A percentile compares a stretch with the other conserved stretches of the same genome.
phyloP scores from a whole-genome alignment of 2,113 vertebrate species.

The Misgurnus mizolepis region DNA sequence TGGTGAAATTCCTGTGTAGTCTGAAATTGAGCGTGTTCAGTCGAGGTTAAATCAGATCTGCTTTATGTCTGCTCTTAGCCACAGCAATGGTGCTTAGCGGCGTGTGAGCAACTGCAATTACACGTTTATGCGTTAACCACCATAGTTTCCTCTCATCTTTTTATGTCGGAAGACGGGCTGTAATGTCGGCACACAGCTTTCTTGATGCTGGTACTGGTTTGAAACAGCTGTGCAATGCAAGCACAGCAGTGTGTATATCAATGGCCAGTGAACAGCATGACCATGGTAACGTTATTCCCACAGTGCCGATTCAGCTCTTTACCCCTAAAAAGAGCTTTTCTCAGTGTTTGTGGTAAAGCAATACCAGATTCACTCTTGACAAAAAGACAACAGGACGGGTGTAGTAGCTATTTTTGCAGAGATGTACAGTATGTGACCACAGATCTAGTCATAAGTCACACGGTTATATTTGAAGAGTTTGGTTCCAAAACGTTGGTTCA shows the following conservation, averaged over 20 bases:
- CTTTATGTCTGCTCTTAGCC: background rate
- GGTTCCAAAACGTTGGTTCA: no score
- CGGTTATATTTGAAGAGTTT: no score
- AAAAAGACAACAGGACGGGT: background rate
- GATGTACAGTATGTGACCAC: no score
- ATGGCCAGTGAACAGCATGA: constrained; percentile 9
- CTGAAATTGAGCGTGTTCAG: constrained; percentile 16
- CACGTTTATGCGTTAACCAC: constrained; percentile 21
- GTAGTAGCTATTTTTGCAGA: no score
- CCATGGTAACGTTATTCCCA: background rate
- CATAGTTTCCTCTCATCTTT: background rate
- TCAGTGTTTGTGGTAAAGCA: constrained; percentile 10
- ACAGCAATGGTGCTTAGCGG: no score
- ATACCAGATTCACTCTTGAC: constrained; percentile 4
- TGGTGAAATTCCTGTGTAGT: constrained; percentile 12
- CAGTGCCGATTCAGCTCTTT: constrained; percentile 37
- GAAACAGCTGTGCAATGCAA: constrained; percentile 20
- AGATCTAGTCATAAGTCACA: no score
- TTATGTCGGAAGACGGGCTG: background rate
- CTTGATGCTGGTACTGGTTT: constrained; percentile 17
- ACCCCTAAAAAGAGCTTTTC: background rate
- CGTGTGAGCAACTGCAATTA: background rate
- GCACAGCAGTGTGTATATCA: constrained; percentile 18
- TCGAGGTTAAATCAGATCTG: constrained; percentile 5
- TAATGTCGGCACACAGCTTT: background rate